Evolutionary conservation across 2,888 invertebrate species (phyloP).

Genomic region (Oligia latruncula): DNA sequence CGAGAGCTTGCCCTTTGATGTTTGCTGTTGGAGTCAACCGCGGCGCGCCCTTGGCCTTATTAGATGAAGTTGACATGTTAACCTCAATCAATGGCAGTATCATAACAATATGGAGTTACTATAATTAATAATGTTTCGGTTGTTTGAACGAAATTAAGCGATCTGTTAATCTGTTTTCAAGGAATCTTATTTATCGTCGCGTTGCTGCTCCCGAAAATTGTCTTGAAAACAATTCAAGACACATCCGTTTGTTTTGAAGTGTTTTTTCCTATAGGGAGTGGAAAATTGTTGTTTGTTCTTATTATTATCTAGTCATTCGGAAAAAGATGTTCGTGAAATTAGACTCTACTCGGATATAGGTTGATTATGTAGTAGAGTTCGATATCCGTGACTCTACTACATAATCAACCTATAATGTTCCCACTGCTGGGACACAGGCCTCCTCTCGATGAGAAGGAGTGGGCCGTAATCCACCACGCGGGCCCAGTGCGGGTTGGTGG

Average conservation of each 20-base stretch:
- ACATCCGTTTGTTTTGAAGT: not conserved
- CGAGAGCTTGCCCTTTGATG: constrained; percentile 78
- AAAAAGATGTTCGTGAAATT: not conserved
- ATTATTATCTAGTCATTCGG: not conserved
- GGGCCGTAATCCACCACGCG: too few relatives aligned
- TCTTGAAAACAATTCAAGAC: not conserved
- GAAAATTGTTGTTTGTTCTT: constrained; percentile 4
- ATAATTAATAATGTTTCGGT: constrained; percentile 18
- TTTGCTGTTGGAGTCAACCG: constrained; percentile 68
- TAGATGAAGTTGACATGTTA: constrained; percentile 70
- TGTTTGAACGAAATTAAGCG: not conserved
- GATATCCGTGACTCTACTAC: too few relatives aligned
- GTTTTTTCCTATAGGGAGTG: not conserved
- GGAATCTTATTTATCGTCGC: not conserved
- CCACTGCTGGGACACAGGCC: too few relatives aligned
- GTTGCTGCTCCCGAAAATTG: not conserved
- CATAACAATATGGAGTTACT: constrained; percentile 27
- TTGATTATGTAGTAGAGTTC: too few relatives aligned
- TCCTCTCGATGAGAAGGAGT: too few relatives aligned
- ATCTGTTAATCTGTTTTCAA: not conserved
- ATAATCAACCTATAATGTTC: not conserved
- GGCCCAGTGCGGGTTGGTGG: too few relatives aligned
- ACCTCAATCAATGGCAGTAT: constrained; percentile 65
- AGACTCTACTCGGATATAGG: too few relatives aligned
- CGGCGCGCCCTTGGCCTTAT: constrained; percentile 75